Evolutionary conservation across 2,113 vertebrate species (phyloP), one percentile per base, ranked within the genome.

Genomic region (Leuciscus idus): DNA sequence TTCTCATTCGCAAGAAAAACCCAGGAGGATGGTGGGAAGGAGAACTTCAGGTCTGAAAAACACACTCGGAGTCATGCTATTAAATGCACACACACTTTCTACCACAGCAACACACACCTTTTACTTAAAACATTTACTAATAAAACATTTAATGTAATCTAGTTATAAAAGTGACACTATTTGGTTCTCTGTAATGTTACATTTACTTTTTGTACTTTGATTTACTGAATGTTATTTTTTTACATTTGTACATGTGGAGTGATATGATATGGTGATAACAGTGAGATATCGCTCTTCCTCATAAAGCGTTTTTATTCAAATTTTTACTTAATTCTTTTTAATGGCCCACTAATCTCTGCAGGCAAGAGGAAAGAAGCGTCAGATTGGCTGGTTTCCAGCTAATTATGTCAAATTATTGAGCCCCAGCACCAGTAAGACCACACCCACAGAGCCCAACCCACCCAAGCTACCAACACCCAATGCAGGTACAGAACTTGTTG

Each of bases 11-110:
- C 59, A 99, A 99, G 90, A 99, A 99, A 94, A 99, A 98, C 90
- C 97, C 98, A 1, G 97, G 98, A n/a, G 98, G 98, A 90, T 99
- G 98, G 98, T 99, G 98, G 98, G 98, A 99, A 93, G 98, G 98
- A 87, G 98, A 99, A 77, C 96, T 99, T 33, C 98, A 99, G 95
- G 98, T 99, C 88, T 89, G 90, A 92, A 15, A 77, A 80, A 79
- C 73, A 83, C 43, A 70, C 15, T 57, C 7, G 33, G 7, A 85
- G 3, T 68, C 26, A 84, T 17, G 82, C 66, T 79, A 28, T 36
- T 59, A 59, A 62, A 64, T 68, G 55, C 62, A 28, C 64, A 30
- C 73, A 30, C 26, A 13, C 59, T 43, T 57, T 39, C 13, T 72
- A 55, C 21, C 33, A 84, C 23, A 46, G 23, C 72, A 70, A 19